Conservation (phyloP, 2,797 vertebrate genomes). For the Delichon dasypus region DNA sequence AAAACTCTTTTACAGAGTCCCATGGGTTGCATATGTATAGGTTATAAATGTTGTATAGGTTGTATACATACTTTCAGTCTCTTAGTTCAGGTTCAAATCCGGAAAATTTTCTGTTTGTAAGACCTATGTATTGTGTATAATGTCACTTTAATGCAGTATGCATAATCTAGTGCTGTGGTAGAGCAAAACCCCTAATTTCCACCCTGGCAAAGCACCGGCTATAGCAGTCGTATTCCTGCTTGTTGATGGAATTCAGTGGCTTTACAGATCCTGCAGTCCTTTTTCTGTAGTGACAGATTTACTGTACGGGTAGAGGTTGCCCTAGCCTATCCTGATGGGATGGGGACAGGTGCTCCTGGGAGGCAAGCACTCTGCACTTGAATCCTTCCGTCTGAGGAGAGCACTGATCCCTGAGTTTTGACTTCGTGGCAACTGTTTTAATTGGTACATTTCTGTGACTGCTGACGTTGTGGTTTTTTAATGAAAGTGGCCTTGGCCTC, state of each 20-base stretch:
- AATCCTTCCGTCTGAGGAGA: background rate
- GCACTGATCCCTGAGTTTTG: background rate
- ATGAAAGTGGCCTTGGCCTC: conserved; percentile 33
- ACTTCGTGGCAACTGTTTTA: conserved; percentile 6
- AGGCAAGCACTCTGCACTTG: background rate
- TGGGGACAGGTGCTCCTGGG: background rate
- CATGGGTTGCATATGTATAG: accelerated
- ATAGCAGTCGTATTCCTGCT: accelerated
- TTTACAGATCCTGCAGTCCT: background rate
- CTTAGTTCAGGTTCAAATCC: background rate
- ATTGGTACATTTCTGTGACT: background rate
- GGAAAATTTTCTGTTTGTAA: background rate
- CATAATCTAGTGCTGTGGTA: background rate
- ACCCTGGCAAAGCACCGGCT: background rate
- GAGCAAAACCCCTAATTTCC: background rate
- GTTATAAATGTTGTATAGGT: background rate
- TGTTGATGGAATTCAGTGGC: background rate
- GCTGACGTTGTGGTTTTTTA: conserved; percentile 19
- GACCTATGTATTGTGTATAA: background rate
- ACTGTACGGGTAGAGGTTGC: background rate
- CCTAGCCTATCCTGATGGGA: background rate
- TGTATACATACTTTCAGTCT: background rate
- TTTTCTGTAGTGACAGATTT: background rate
- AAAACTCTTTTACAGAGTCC: background rate
- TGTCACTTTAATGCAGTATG: background rate